Evolutionary conservation across 2,797 vertebrate genomes (phyloP).

Genomic region (Pangasius macronema): DNA sequence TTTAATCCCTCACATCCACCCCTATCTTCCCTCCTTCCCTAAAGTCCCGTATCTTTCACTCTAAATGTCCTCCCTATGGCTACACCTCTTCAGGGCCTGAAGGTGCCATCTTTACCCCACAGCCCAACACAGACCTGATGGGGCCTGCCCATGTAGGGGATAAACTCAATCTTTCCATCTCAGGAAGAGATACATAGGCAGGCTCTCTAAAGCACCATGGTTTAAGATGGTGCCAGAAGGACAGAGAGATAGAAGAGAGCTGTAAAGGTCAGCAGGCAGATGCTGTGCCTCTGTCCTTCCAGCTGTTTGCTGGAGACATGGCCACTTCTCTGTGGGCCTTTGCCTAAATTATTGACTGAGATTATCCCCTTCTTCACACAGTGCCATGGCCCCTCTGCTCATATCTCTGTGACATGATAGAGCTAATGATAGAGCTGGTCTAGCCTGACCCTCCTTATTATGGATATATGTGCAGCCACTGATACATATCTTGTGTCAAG

Average conservation of each 20-base stretch:
- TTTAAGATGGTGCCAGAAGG: conserved; percentile 64
- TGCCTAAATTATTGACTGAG: conserved; percentile 69
- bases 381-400: conserved; percentile 1
- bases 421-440: conserved; percentile 36
- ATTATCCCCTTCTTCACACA: conserved; percentile 38
- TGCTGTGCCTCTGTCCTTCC: conserved; percentile 37
- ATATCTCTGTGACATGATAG: conserved; percentile 29
- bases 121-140: conserved; percentile 16
- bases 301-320: conserved; percentile 22
- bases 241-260: conserved; percentile 72
- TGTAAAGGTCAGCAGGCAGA: conserved; percentile 75
- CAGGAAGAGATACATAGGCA: conserved; percentile 47
- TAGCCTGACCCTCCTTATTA: conserved; percentile 25
- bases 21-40: conserved; percentile 26
- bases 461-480: conserved; percentile 40
- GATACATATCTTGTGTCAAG: conserved; percentile 45
- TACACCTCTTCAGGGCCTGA: conserved; percentile 30
- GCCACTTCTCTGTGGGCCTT: conserved; percentile 65
- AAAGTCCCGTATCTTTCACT: conserved; percentile 32
- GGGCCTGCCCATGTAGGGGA: not conserved
- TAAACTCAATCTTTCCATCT: conserved; percentile 36
- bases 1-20: conserved; percentile 50
- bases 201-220: conserved; percentile 70
- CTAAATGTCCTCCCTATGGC: conserved; percentile 36
- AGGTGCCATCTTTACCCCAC: not conserved